Evolutionary conservation across 2,797 vertebrate genomes (phyloP), one percentile per base, ranked within the genome.

Genomic region (Anas capensis): DNA sequence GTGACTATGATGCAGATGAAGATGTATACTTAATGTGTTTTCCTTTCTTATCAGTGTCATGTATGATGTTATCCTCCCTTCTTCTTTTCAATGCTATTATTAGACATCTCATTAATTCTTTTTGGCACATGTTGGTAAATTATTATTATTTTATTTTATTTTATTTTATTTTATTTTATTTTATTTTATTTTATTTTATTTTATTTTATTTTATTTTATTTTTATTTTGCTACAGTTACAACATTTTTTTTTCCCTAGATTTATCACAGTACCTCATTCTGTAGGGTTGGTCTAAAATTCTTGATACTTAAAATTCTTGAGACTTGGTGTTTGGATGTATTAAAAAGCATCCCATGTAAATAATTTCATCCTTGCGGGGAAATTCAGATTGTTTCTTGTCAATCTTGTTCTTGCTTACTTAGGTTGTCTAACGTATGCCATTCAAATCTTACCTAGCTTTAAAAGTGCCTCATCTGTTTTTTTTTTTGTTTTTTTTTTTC

Each of bases 341-440:
- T 79, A 40, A 58, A 51, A 56, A 70, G 14, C 18, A 51, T 69
- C 31, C 11, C 62, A 6, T 64, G 6, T 44, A 77, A 72, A 57
- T 54, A 14, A 3, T 58, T 87, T 78, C 12, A 40, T 69, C 9
- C 10, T 62, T 5, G 19, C 14, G 51, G 29, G 49, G 38, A 88
- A 86, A 66, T 20, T 14, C 2, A 48, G 2, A 2, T 61, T 44
- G 21, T 78, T 77, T 75, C 15, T 64, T 54, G 9, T 77, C 51
- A 70, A 1, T 62, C 29, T 7, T 66, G 2, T 51, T 73, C 34
- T 87, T 17, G 40, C 10, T 46, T 75, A 53, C 42, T 77, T 71
- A 16, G 42, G 4, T 79, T 72, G 16, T 54, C 26, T 62, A 0
- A 46, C 20, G 64, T 65, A 5, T 0, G 0, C 79, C 26, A 62